Base-by-base conservation (phyloP, 2,888 invertebrate species). In the Melipona bicolor region DNA sequence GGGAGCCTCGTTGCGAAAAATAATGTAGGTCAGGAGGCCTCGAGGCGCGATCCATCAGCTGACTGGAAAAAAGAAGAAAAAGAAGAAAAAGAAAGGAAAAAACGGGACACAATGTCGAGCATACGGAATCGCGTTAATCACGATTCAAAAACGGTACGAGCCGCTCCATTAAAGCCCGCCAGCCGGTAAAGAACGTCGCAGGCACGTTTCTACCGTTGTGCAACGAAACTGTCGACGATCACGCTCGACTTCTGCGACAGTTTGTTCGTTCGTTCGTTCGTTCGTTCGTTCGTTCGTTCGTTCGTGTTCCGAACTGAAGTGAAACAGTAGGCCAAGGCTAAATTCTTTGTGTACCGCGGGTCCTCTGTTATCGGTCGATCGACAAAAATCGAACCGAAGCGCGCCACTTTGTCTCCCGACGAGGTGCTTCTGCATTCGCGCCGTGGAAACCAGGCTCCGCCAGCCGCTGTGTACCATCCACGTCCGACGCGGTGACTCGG, bases 321-420 rank as follows among this genome's bases (percentile, higher is more conserved):
- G 70, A n/a, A 64, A 61, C 68, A 86, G 83, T 87, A 74, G 87
- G 87, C 87, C 87, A 87, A 87, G 87, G 87, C 65, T 83, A 52
- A 62, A 71, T 69, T 67, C 71, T 61, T 82, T 76, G 61, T 61
- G 56, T 27, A 50, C 43, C 85, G 49, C 85, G 54, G 27, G n/a
- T 32, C 52, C 74, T 50, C 52, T 36, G 61, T 59, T 74, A 65
- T 75, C 67, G 76, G 32, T 62, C 67, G 62, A 77, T 65, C 50
- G 65, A 64, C 3, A 4, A 43, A 11, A 67, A 49, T 36, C 27
- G 17, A 68, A 36, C 32, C 6, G 36, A 15, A n/a, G 43, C 21
- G 13, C 19, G 50, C 17, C 3, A n/a, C 54, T 21, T 59, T 54
- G 27, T 56, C 65, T 56, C 32, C 9, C 9, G 36, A 36, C 32